Percentiles rank a stretch among this genome's conserved stretches.
These are phyloP conservation scores for Rhagium mordax DNA, from an alignment of 2,888 invertebrate genomes.

Conservation along the genomic window DNA sequence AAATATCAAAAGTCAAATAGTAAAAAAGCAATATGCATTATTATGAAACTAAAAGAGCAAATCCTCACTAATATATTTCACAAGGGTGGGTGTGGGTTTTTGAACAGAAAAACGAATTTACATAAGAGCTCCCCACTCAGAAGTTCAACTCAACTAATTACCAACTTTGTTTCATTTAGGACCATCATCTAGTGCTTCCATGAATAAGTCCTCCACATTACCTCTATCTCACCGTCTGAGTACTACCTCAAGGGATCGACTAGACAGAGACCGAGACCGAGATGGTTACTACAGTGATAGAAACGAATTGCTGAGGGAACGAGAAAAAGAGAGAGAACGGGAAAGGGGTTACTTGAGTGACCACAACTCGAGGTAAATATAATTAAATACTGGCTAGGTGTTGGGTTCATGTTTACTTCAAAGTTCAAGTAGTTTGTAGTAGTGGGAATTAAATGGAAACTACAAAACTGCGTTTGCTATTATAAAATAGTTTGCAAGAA, in stretches of 20 bases:
- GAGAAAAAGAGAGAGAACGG: slow-evolving; percentile 77
- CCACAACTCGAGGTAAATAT: slow-evolving; percentile 80
- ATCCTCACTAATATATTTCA: too few species aligned
- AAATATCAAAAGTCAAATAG: too few species aligned
- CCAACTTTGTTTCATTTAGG: slow-evolving; percentile 63
- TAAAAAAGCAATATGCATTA: too few species aligned
- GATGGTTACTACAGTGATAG: slow-evolving; percentile 94
- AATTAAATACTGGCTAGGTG: not conserved
- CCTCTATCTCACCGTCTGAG: slow-evolving; percentile 84
- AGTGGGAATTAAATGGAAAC: not conserved
- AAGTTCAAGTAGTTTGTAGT: not conserved
- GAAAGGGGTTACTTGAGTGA: slow-evolving; percentile 87
- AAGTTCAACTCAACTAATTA: slow-evolving; percentile 7
- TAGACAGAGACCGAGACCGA: slow-evolving; percentile 77
- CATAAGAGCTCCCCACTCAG: too few species aligned
- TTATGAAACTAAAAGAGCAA: too few species aligned
- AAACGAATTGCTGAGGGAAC: slow-evolving; percentile 84
- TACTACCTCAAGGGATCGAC: slow-evolving; percentile 75
- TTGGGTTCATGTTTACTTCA: not conserved
- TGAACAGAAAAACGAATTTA: too few species aligned
- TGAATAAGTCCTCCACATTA: slow-evolving; percentile 87
- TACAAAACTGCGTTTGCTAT: not conserved
- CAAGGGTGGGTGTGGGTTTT: too few species aligned
- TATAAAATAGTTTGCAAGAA: too few species aligned
- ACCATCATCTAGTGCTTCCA: slow-evolving; percentile 78